Conservation (phyloP, 2,888 invertebrate genomes). For the Aspidiotus destructor region DNA sequence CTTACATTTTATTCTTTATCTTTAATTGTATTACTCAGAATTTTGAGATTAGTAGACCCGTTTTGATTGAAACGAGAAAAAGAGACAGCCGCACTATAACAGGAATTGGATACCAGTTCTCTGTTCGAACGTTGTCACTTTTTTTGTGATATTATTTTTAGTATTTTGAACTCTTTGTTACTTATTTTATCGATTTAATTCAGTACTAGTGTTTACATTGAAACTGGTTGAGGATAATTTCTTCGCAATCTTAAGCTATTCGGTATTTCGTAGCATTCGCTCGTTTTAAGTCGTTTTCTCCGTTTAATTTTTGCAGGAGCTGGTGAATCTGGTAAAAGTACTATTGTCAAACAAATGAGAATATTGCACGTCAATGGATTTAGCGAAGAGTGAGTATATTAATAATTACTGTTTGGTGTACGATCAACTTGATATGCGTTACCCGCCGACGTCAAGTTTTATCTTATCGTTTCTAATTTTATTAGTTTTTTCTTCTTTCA, state of each 20-base stretch:
- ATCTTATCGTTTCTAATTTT: neutral
- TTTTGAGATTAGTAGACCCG: conserved; percentile 6
- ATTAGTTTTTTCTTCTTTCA: neutral
- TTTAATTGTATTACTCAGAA: neutral
- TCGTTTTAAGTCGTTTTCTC: neutral
- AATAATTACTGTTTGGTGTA: neutral
- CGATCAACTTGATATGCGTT: neutral
- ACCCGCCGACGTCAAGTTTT: too few species aligned
- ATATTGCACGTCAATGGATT: conserved; percentile 99
- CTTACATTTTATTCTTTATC: neutral
- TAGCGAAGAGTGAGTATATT: conserved; percentile 68
- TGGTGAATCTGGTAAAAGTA: conserved; percentile 89
- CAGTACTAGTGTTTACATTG: neutral
- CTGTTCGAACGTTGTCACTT: neutral
- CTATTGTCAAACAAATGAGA: conserved; percentile 97
- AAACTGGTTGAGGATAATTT: neutral
- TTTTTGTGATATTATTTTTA: conserved; percentile 2
- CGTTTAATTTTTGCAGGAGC: conserved; percentile 52
- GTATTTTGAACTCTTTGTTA: conserved; percentile 7
- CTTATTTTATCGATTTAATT: neutral
- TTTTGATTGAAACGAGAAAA: neutral
- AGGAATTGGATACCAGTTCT: conserved; percentile 5
- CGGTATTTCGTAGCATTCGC: too few species aligned
- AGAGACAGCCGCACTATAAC: neutral
- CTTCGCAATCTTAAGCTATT: too few species aligned